Evolutionary conservation across 2,888 invertebrate genomes (phyloP), one percentile per base, ranked within the genome.

Genomic region (Allygus modestus): DNA sequence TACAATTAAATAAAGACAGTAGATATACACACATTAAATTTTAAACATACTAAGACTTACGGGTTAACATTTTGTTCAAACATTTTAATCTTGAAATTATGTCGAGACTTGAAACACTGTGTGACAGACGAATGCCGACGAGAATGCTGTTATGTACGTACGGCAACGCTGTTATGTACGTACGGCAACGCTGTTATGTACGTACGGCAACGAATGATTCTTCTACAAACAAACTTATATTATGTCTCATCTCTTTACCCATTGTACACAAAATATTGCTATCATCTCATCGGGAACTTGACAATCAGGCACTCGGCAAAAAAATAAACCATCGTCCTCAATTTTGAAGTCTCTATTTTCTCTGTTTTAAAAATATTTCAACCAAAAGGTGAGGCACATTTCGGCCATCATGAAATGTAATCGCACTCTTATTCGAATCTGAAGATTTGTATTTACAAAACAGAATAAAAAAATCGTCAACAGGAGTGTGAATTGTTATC

Each of bases 291-390:
- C 15, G 65, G 65, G 65, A 65, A 65, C 65, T 28, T 0, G 65
- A 28, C 65, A 28, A 1, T 65, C 65, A 65, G 65, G 65, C 65
- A 65, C 65, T 65, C 65, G 17, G 65, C 65, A 65, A 31, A 31
- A n/a, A 46, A 65, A 15, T 65, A 31, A 65, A 65, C 31, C 54
- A 54, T 15, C 65, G 4, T 26, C 20, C 15, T 37, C 17, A 82
- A 82, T 82, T 65, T 82, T 69, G 69, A 81, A 28, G n/a, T 82
- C 69, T 28, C 82, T 82, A 41, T 65, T 82, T 69, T 82, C 20
- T 43, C 23, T 41, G 43, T 82, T 54, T 51, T 41, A 82, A 82
- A 82, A 82, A 58, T 58, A 37, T 43, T 43, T 37, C 41, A 82
- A 61, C 23, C 41, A 82, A 82, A 65, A 43, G 26, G 20, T 69